phyloP scores from a whole-genome alignment of 2,888 invertebrate species.

The Lasioglossum leucozonium region DNA sequence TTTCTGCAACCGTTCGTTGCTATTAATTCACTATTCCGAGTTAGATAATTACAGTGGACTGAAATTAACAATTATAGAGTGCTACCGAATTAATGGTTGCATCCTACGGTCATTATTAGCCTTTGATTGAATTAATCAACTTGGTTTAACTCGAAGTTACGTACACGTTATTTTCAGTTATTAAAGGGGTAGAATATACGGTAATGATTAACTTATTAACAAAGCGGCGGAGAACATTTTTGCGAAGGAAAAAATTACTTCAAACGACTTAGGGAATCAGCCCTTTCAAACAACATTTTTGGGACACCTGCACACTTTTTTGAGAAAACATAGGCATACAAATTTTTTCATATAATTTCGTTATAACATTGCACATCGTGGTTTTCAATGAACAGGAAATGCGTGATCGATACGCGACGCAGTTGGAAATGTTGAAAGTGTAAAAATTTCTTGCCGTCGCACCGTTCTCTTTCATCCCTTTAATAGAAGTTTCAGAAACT shows the following conservation, averaged over 20 bases:
- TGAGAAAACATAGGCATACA: too few species aligned
- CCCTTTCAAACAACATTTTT: too few species aligned
- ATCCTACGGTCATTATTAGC: background rate
- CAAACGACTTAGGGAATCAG: too few species aligned
- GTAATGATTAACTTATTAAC: too few species aligned
- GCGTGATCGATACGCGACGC: background rate
- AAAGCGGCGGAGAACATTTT: too few species aligned
- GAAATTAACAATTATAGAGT: background rate
- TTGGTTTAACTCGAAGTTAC: background rate
- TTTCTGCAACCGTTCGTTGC: background rate
- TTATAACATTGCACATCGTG: background rate
- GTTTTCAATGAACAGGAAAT: background rate
- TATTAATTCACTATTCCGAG: background rate
- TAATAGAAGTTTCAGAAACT: slow-evolving; percentile 15
- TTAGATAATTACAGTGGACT: background rate
- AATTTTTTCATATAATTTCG: background rate
- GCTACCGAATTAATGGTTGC: background rate
- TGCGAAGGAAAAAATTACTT: too few species aligned
- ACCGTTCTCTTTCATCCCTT: slow-evolving; percentile 7
- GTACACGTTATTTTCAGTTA: background rate
- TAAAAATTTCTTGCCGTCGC: slow-evolving; percentile 18
- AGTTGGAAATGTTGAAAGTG: background rate
- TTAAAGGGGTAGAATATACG: too few species aligned
- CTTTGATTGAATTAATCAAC: background rate
- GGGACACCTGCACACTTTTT: too few species aligned